These are phyloP conservation scores for Aphis gossypii DNA, from an alignment of 1,140 invertebrate genomes.

Conservation along the genomic window DNA sequence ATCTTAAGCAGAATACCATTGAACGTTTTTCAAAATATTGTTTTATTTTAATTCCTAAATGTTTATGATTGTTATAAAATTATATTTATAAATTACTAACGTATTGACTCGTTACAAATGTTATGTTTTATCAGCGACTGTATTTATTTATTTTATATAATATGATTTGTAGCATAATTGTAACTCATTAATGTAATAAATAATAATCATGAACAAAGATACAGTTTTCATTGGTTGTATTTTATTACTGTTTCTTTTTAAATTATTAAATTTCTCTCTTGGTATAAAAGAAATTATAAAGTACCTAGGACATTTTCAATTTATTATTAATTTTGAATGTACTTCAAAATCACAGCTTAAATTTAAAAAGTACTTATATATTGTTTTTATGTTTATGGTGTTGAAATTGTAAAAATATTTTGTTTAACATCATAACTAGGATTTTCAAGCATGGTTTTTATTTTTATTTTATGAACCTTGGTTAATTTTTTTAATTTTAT, in stretches of 20 bases:
- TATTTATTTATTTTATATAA: not conserved
- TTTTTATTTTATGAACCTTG: too few relatives aligned
- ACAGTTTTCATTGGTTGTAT: not conserved
- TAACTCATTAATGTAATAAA: not conserved
- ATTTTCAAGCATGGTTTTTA: not conserved
- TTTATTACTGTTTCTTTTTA: not conserved
- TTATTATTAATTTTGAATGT: not conserved
- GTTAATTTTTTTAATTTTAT: too few relatives aligned
- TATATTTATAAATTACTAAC: not conserved
- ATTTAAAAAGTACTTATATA: not conserved
- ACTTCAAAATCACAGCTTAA: not conserved
- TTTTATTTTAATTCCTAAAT: not conserved
- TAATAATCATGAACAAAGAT: not conserved
- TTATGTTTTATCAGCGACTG: not conserved
- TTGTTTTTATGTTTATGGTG: not conserved
- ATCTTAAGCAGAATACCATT: not conserved
- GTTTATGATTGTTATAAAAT: not conserved
- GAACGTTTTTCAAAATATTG: not conserved
- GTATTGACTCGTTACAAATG: not conserved
- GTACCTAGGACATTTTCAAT: not conserved
- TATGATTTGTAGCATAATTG: not conserved
- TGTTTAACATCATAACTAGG: not conserved
- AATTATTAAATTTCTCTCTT: not conserved
- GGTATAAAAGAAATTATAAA: too few relatives aligned
- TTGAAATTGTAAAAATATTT: not conserved